Conservation (phyloP, 2,113 vertebrate genomes). For the Stomatorhinus ivindoensis region DNA sequence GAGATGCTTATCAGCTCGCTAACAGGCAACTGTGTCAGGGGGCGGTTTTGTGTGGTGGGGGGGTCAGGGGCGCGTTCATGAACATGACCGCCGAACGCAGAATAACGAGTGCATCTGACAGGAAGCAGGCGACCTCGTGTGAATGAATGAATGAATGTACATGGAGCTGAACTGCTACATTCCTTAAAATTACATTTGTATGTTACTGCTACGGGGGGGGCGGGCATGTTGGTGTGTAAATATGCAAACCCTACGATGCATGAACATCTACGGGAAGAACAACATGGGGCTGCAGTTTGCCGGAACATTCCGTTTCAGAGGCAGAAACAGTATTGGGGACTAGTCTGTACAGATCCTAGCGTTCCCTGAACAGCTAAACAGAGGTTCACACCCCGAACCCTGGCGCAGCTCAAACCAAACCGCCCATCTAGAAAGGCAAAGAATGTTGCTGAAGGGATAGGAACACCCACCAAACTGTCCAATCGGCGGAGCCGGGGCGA, state of each 20-base stretch:
- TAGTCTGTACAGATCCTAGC: not conserved
- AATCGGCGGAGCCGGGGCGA: not conserved
- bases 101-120: not conserved
- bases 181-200: not conserved
- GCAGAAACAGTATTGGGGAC: not conserved
- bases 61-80: not conserved
- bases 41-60: not conserved
- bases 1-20: conserved; percentile 35
- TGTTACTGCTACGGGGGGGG: not conserved
- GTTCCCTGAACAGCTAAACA: not conserved
- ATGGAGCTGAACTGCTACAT: not conserved
- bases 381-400: not conserved
- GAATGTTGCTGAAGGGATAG: not conserved
- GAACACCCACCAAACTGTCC: not conserved
- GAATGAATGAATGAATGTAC: not conserved
- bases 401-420: not conserved
- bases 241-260: not conserved
- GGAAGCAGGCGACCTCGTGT: not conserved
- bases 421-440: not conserved
- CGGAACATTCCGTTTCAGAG: not conserved
- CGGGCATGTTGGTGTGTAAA: not conserved
- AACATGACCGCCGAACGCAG: not conserved
- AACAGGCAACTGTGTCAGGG: conserved; percentile 22
- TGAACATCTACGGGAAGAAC: not conserved
- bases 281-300: not conserved